These are phyloP conservation scores for Ostrea edulis DNA, from an alignment of 1,140 invertebrate species.

Conservation along the genomic window DNA sequence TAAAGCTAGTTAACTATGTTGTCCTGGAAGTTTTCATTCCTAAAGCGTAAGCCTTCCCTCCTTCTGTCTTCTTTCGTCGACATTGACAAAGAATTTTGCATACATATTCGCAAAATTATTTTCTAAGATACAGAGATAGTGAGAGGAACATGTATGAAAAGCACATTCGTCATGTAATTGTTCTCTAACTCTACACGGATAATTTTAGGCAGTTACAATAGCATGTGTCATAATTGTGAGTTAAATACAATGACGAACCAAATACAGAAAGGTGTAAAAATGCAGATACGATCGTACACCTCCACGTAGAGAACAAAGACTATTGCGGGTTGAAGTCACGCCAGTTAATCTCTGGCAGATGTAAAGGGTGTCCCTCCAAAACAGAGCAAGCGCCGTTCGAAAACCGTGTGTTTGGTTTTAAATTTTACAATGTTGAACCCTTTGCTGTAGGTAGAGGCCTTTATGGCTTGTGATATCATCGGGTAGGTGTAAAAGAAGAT, in stretches of 20 bases:
- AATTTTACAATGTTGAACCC: neutral
- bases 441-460: slow-evolving; percentile 19
- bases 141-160: neutral
- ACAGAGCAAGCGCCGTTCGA: neutral
- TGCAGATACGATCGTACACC: slow-evolving; percentile 5
- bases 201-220: neutral
- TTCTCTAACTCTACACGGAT: neutral
- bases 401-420: slow-evolving; percentile 13
- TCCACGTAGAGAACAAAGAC: neutral
- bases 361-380: neutral
- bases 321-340: neutral
- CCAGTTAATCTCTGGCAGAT: neutral
- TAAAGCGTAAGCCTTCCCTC: no score
- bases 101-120: neutral
- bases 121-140: neutral
- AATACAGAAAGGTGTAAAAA: slow-evolving; percentile 20
- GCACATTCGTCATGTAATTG: neutral
- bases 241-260: slow-evolving; percentile 9
- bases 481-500: slow-evolving; percentile 22
- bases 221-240: neutral
- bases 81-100: neutral
- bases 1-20: no score
- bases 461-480: neutral
- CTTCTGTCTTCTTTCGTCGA: neutral
- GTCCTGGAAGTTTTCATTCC: no score